Conservation (phyloP, 92 coral and sea anemone genomes). For the Porites divaricata region DNA sequence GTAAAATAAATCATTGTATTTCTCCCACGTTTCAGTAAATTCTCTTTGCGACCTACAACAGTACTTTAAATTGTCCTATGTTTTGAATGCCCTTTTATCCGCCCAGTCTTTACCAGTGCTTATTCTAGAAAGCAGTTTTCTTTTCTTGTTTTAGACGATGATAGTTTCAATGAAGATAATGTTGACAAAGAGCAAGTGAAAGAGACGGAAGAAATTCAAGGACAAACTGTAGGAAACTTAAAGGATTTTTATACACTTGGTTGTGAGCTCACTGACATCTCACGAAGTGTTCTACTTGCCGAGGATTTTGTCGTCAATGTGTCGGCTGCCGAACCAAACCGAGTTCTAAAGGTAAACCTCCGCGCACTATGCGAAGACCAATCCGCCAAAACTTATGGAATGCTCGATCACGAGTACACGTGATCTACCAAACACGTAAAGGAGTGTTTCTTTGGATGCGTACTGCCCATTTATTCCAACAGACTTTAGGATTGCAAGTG, state of each 20-base stretch:
- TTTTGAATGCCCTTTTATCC: no score
- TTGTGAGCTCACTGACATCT: constrained; percentile 10
- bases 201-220: neutral
- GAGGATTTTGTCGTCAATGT: neutral
- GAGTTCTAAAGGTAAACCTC: constrained; percentile 12
- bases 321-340: constrained; percentile 5
- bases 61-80: no score
- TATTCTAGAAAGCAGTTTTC: neutral
- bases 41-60: no score
- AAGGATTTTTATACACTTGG: constrained; percentile 7
- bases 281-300: neutral
- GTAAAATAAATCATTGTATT: no score
- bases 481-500: no score
- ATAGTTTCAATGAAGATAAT: neutral
- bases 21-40: no score
- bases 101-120: no score
- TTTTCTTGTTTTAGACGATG: neutral
- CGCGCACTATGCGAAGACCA: neutral
- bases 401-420: neutral
- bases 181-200: neutral
- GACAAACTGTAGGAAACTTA: neutral
- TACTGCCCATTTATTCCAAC: no score
- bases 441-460: no score
- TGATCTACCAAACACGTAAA: no score
- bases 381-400: neutral